These are phyloP conservation scores for Temnothorax nylanderi DNA, from an alignment of 1,140 invertebrate species.

Conservation along the genomic window DNA sequence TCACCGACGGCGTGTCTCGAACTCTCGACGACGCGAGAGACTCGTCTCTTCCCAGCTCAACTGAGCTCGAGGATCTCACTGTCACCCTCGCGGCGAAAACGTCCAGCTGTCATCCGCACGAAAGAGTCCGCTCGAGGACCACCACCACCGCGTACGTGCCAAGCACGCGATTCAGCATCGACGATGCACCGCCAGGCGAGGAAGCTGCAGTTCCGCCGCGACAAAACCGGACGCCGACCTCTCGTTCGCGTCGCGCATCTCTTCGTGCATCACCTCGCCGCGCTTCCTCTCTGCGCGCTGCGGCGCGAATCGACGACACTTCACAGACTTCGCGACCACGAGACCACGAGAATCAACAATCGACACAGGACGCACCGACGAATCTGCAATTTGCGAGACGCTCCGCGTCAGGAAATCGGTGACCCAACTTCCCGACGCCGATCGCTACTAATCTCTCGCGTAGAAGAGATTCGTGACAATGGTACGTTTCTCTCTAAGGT, in stretches of 20 bases:
- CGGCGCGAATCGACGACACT: constrained; percentile 7
- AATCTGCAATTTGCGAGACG: constrained; percentile 24
- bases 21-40: constrained; percentile 51
- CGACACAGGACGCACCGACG: not conserved
- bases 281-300: not conserved
- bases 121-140: constrained; percentile 52
- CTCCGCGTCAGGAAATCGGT: not conserved
- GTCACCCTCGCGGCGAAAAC: constrained; percentile 61
- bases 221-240: constrained; percentile 48
- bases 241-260: constrained; percentile 52
- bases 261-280: not conserved
- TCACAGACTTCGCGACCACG: not conserved
- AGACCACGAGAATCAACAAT: constrained; percentile 3
- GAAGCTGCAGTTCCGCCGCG: constrained; percentile 39
- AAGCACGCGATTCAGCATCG: constrained; percentile 61
- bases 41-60: constrained; percentile 66
- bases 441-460: not conserved
- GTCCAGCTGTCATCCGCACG: constrained; percentile 66
- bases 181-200: constrained; percentile 25
- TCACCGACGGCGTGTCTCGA: constrained; percentile 59
- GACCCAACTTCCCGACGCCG: not conserved
- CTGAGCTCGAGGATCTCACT: constrained; percentile 55
- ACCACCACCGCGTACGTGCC: constrained; percentile 32
- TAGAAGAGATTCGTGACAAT: constrained; percentile 1
- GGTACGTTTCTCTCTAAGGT: not conserved